Evolutionary conservation across 53 echinoderm and acorn worm species (phyloP).

Genomic region (Apostichopus leukothele): DNA sequence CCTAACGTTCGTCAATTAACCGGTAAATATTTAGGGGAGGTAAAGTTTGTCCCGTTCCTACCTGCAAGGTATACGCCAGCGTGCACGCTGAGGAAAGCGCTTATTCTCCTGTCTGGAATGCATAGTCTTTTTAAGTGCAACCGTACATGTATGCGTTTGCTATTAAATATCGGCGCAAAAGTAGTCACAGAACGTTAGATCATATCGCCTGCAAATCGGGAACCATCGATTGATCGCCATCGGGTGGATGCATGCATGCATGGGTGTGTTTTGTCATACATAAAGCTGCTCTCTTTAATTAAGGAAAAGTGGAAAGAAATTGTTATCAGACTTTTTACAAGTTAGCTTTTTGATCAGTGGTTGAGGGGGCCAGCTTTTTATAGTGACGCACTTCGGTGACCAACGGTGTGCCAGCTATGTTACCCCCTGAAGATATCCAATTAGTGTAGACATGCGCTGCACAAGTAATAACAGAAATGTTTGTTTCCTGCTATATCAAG

Average conservation of each 20-base stretch:
- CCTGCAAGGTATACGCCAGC: not conserved
- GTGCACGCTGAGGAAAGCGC: not conserved
- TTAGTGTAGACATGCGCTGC: not conserved
- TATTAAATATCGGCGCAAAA: too few species aligned
- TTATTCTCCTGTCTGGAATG: too few species aligned
- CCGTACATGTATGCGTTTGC: too few species aligned
- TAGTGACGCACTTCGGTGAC: not conserved
- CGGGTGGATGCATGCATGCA: too few species aligned
- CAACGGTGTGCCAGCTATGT: not conserved
- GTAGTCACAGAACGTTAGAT: too few species aligned
- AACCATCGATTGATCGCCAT: too few species aligned
- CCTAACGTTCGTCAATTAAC: constrained; percentile 28
- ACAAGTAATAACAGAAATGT: not conserved
- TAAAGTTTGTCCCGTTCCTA: not conserved
- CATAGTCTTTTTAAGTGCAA: too few species aligned
- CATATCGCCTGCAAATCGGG: too few species aligned
- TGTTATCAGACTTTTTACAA: not conserved
- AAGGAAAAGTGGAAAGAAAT: not conserved
- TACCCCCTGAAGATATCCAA: constrained; percentile 10
- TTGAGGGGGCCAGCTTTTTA: not conserved
- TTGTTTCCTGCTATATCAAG: not conserved
- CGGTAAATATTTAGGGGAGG: not conserved
- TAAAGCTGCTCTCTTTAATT: too few species aligned
- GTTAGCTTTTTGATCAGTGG: not conserved
- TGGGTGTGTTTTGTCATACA: too few species aligned